Conservation (phyloP, 2,797 vertebrate genomes). For the Anguilla megastoma region DNA sequence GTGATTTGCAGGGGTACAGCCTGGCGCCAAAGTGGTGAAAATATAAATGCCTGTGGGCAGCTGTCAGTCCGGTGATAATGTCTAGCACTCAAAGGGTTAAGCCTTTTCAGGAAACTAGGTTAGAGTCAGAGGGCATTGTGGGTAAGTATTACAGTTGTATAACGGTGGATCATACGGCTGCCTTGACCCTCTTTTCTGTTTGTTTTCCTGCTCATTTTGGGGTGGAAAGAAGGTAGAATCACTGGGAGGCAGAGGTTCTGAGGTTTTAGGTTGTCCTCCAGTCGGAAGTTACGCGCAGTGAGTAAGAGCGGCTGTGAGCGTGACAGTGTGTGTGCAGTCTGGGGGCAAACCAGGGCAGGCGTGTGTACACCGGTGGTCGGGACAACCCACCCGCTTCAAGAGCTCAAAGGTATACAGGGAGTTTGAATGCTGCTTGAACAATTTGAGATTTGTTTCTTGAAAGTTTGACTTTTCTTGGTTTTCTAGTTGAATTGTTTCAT, state of each 20-base stretch:
- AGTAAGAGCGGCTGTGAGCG: neutral
- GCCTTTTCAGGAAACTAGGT: constrained; percentile 30
- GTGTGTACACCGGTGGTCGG: neutral
- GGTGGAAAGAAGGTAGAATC: constrained; percentile 9
- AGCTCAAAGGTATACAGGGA: neutral
- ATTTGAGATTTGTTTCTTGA: neutral
- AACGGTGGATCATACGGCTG: constrained; percentile 22
- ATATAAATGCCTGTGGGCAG: neutral
- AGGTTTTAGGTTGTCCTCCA: neutral
- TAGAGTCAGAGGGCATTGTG: constrained; percentile 34
- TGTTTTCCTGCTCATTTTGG: neutral
- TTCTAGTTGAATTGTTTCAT: neutral
- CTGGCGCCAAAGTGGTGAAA: neutral
- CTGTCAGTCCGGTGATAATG: neutral
- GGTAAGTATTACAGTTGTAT: constrained; percentile 40
- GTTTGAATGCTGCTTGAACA: neutral
- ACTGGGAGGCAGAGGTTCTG: too few relatives aligned
- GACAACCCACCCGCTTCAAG: neutral
- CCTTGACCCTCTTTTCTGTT: neutral
- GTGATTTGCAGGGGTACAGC: neutral
- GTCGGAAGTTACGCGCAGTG: neutral
- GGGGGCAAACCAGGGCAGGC: neutral
- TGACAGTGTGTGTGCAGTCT: neutral
- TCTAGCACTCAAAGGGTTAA: constrained; percentile 27
- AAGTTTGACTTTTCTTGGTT: neutral